Conservation (phyloP, 2,888 invertebrate species). For the Drosophila mayaguana region DNA sequence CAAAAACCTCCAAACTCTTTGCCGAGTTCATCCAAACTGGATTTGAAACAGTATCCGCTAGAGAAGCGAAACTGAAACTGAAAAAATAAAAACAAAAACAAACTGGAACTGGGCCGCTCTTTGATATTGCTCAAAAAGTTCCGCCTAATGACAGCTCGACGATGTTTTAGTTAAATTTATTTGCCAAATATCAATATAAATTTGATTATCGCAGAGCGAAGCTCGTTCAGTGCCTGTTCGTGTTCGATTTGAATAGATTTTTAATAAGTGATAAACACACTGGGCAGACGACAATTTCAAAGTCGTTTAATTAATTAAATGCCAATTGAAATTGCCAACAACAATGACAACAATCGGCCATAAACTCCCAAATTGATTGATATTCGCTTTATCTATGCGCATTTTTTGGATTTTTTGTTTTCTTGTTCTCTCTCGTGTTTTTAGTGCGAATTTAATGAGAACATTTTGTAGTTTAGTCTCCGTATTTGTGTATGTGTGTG, state of each 20-base stretch:
- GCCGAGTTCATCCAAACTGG: slow-evolving; percentile 23
- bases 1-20: neutral
- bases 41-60: slow-evolving; percentile 12
- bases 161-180: slow-evolving; percentile 71
- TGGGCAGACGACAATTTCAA: slow-evolving; percentile 68
- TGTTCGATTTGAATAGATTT: slow-evolving; percentile 69
- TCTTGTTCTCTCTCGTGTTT: slow-evolving; percentile 6
- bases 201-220: slow-evolving; percentile 52
- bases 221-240: slow-evolving; percentile 10
- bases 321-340: slow-evolving; percentile 69
- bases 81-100: slow-evolving; percentile 8
- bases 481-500: slow-evolving; percentile 2
- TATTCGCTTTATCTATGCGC: slow-evolving; percentile 35
- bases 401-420: neutral
- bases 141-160: slow-evolving; percentile 41
- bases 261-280: slow-evolving; percentile 73
- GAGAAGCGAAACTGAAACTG: slow-evolving; percentile 9
- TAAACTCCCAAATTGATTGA: slow-evolving; percentile 70
- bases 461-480: slow-evolving; percentile 45
- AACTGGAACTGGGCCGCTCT: slow-evolving; percentile 28
- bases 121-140: slow-evolving; percentile 19
- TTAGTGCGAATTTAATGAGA: slow-evolving; percentile 55
- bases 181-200: slow-evolving; percentile 72
- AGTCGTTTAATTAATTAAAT: slow-evolving; percentile 81
- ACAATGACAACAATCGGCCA: slow-evolving; percentile 48